phyloP scores from a whole-genome alignment of 2,888 invertebrate species.

The Germaria angustata region DNA sequence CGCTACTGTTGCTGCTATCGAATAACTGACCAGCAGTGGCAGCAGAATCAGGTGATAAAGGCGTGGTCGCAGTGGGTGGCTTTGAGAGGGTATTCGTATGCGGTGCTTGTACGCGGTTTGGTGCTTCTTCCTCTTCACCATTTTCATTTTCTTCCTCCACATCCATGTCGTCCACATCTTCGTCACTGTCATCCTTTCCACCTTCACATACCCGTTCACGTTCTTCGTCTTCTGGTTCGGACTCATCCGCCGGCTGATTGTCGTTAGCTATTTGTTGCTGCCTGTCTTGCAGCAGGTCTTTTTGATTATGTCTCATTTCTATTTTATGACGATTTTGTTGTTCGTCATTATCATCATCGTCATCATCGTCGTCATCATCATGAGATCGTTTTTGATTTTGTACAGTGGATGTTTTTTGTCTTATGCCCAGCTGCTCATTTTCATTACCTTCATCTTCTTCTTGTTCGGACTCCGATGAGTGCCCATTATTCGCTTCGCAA shows the following conservation, averaged over 20 bases:
- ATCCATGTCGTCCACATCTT: conserved; percentile 48
- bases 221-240: conserved; percentile 54
- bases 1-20: conserved; percentile 78
- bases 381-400: conserved; percentile 54
- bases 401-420: conserved; percentile 9
- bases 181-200: conserved; percentile 51
- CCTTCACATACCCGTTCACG: conserved; percentile 60
- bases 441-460: conserved; percentile 38
- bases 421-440: not conserved
- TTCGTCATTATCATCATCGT: not conserved
- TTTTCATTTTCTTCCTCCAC: conserved; percentile 57
- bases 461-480: conserved; percentile 44
- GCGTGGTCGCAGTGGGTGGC: conserved; percentile 75
- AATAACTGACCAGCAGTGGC: conserved; percentile 77
- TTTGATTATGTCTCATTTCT: conserved; percentile 34
- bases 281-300: conserved; percentile 4
- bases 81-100: conserved; percentile 72
- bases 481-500: not conserved
- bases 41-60: conserved; percentile 76
- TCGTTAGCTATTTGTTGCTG: conserved; percentile 12
- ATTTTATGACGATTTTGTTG: conserved; percentile 25
- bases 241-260: conserved; percentile 15
- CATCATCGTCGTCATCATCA: not conserved
- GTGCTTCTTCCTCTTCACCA: conserved; percentile 56
- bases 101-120: conserved; percentile 69